Conservation (phyloP, 2,797 vertebrate species). For the Apogon hyalosoma region DNA sequence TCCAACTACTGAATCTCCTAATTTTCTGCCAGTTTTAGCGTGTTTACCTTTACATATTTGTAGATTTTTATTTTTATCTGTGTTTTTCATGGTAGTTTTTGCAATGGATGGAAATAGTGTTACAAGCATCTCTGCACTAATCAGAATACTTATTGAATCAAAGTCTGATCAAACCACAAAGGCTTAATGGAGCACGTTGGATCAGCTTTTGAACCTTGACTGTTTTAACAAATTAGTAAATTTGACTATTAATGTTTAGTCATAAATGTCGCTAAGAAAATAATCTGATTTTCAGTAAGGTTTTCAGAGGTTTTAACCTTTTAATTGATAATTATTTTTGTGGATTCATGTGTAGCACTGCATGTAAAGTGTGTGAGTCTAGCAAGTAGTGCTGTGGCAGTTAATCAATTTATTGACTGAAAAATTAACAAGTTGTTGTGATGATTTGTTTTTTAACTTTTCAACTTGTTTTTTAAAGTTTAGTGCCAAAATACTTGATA, state of each 20-base stretch:
- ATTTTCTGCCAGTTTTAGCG: neutral
- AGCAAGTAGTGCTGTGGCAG: slow-evolving; percentile 15
- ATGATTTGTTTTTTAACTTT: no score
- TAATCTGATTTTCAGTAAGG: neutral
- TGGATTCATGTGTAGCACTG: slow-evolving; percentile 11
- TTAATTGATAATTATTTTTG: slow-evolving; percentile 2
- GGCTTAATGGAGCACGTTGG: neutral
- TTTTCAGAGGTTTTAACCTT: slow-evolving; percentile 23
- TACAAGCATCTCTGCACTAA: neutral
- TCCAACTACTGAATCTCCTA: neutral
- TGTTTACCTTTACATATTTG: neutral
- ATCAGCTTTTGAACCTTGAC: slow-evolving; percentile 1
- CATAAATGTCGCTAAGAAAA: neutral
- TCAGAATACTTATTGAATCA: slow-evolving; percentile 8
- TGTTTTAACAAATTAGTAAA: neutral
- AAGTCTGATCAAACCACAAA: slow-evolving; percentile 1
- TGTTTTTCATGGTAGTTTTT: slow-evolving; percentile 2
- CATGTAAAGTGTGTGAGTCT: slow-evolving; percentile 17
- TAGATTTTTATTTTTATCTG: slow-evolving; percentile 12
- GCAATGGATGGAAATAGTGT: neutral
- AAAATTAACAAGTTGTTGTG: no score
- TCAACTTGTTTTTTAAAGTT: no score
- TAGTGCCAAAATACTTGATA: no score
- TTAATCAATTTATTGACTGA: neutral
- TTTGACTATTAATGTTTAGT: slow-evolving; percentile 9